Conservation (phyloP, 2,113 vertebrate species). For the Orthonyx spaldingii region DNA sequence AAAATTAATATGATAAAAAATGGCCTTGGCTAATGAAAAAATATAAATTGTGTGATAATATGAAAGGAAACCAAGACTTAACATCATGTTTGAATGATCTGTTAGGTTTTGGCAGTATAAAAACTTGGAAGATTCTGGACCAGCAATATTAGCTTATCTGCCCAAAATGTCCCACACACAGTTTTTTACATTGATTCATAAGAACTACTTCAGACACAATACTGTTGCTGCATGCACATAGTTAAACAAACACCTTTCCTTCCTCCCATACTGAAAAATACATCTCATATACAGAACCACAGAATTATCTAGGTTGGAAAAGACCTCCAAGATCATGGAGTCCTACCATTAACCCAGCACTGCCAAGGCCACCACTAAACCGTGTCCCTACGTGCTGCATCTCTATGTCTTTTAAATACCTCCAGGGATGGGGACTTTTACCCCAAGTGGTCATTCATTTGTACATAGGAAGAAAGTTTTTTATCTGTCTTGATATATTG, state of each 20-base stretch:
- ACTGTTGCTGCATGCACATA: background rate
- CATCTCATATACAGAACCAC: background rate
- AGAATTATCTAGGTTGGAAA: background rate
- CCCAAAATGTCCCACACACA: rapidly evolving
- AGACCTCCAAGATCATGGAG: background rate
- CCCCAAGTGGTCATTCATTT: background rate
- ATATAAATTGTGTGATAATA: background rate
- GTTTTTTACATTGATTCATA: background rate
- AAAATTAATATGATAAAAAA: background rate
- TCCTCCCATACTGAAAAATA: background rate
- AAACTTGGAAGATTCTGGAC: background rate
- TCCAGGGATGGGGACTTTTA: background rate
- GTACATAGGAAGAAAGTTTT: background rate
- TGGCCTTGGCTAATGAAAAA: background rate
- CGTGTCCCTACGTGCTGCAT: no score
- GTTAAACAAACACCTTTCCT: background rate
- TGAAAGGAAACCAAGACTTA: background rate
- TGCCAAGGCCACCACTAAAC: background rate
- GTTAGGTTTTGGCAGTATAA: background rate
- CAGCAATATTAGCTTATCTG: background rate
- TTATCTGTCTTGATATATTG: background rate
- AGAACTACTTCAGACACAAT: background rate
- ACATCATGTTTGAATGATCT: background rate
- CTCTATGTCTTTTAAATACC: background rate
- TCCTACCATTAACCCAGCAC: background rate